Conservation (phyloP, 2,797 vertebrate genomes). For the Manis javanica region DNA sequence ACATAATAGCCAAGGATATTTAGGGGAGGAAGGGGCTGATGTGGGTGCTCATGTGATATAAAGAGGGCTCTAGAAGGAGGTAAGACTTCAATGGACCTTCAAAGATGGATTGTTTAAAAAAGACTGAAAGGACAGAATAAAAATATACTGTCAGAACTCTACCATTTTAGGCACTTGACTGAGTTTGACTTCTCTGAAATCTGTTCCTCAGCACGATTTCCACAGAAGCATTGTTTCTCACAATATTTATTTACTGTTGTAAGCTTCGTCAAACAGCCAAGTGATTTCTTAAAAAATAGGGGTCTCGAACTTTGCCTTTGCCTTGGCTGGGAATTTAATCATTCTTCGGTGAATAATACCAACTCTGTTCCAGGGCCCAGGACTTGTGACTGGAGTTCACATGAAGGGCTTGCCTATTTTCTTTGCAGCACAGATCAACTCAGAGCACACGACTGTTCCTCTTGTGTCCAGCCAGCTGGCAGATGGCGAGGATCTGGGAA, state of each 20-base stretch:
- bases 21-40: neutral
- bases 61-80: neutral
- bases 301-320: slow-evolving; percentile 57
- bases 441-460: slow-evolving; percentile 60
- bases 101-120: slow-evolving; percentile 46
- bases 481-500: neutral
- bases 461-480: neutral
- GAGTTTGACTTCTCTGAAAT: slow-evolving; percentile 68
- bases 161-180: slow-evolving; percentile 65
- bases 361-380: slow-evolving; percentile 14
- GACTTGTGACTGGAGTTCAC: slow-evolving; percentile 16
- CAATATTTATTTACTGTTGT: slow-evolving; percentile 76
- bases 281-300: slow-evolving; percentile 65
- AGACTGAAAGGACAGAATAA: slow-evolving; percentile 32
- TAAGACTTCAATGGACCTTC: neutral
- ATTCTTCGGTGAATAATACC: slow-evolving; percentile 55
- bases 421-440: neutral
- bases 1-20: neutral
- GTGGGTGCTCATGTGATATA: neutral
- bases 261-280: slow-evolving; percentile 71
- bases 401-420: slow-evolving; percentile 47
- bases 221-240: slow-evolving; percentile 53
- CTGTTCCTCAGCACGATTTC: slow-evolving; percentile 59
- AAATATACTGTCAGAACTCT: slow-evolving; percentile 50
- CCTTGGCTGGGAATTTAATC: slow-evolving; percentile 30